Evolutionary conservation across 1,140 invertebrate genomes (phyloP).

Genomic region (Oscheius sp.): DNA sequence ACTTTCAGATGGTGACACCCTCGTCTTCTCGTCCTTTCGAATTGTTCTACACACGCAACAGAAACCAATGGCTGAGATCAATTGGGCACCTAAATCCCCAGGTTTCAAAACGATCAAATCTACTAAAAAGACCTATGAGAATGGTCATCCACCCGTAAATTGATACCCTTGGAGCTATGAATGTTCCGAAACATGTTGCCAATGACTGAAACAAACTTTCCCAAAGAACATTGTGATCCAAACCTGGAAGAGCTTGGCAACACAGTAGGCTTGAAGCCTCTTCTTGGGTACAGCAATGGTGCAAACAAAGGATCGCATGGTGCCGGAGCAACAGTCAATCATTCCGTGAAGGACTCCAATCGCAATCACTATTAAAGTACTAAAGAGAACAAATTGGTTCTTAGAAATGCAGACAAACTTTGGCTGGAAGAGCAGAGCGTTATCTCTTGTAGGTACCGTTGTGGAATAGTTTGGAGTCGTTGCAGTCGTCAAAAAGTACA

Average conservation of each 20-base stretch:
- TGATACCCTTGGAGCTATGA: not conserved
- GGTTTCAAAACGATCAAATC: not conserved
- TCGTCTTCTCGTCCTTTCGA: no score
- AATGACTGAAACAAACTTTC: slow-evolving; percentile 7
- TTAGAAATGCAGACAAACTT: not conserved
- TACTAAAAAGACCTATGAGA: not conserved
- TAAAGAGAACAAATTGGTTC: not conserved
- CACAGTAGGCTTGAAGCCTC: not conserved
- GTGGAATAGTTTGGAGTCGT: not conserved
- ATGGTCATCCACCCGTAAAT: not conserved
- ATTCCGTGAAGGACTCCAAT: not conserved
- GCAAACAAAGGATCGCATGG: not conserved
- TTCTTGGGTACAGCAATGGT: not conserved
- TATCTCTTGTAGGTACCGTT: not conserved
- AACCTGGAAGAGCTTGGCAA: not conserved
- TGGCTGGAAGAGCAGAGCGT: not conserved
- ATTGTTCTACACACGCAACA: not conserved
- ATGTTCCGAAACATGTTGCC: not conserved
- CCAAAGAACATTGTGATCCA: not conserved
- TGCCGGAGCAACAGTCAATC: not conserved
- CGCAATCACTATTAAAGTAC: not conserved
- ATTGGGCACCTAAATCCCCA: not conserved
- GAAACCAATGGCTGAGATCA: not conserved
- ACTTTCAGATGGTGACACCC: no score
- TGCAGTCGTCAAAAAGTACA: not conserved